phyloP scores from a whole-genome alignment of 1,140 invertebrate species.

The Penaeus indicus region DNA sequence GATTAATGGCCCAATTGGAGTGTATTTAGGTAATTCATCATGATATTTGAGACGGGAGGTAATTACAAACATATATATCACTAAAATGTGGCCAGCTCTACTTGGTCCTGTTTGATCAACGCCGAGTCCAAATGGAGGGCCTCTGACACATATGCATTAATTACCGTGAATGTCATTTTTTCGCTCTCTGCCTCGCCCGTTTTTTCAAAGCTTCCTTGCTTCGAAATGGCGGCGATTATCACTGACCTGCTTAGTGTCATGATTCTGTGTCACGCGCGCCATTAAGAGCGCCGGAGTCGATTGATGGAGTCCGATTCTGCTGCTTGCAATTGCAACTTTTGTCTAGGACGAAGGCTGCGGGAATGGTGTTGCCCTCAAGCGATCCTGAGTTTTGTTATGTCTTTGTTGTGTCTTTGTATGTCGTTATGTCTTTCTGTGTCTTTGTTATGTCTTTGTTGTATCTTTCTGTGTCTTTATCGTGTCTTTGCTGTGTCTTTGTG shows the following conservation, averaged over 20 bases:
- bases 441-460: background rate
- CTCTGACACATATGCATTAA: conserved; percentile 17
- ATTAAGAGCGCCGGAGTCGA: no score
- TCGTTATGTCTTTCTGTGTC: background rate
- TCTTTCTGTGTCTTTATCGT: background rate
- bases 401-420: no score
- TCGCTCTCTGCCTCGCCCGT: background rate
- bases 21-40: conserved; percentile 37
- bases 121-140: conserved; percentile 16
- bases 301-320: no score
- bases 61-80: conserved; percentile 44
- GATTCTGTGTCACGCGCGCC: no score
- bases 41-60: conserved; percentile 37
- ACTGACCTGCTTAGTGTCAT: no score
- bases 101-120: conserved; percentile 17
- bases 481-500: background rate
- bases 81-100: conserved; percentile 5
- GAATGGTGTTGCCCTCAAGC: no score
- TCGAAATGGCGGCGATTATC: no score
- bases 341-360: no score
- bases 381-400: background rate
- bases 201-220: background rate
- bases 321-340: no score
- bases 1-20: conserved; percentile 30
- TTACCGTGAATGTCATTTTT: background rate